Conservation (phyloP, 2,797 vertebrate genomes). For the Vespertilio murinus region DNA sequence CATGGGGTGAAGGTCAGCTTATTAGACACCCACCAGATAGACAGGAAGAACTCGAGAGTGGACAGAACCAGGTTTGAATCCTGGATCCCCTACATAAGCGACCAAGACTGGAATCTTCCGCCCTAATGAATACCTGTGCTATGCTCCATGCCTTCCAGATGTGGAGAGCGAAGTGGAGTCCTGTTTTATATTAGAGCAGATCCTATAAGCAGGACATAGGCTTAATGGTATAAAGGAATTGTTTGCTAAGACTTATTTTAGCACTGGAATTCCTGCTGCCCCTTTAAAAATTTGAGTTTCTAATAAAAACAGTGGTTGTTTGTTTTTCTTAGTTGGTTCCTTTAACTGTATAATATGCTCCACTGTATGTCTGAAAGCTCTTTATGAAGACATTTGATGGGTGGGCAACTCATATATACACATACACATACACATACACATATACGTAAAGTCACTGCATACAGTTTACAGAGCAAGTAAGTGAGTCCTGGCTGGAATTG, state of each 20-base stretch:
- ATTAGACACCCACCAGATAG: not conserved
- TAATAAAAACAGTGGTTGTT: slow-evolving; percentile 6
- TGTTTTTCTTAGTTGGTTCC: not conserved
- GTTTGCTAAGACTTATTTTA: slow-evolving; percentile 53
- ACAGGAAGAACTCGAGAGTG: not conserved
- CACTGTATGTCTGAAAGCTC: not conserved
- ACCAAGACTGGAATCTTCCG: not conserved
- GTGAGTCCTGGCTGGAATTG: not conserved
- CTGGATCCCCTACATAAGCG: not conserved
- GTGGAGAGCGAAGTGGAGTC: not conserved
- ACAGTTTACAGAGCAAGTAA: not conserved
- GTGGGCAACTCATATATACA: not conserved
- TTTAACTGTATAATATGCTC: not conserved
- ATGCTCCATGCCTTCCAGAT: slow-evolving; percentile 24
- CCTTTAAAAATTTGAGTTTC: slow-evolving; percentile 30
- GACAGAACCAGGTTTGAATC: not conserved
- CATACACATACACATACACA: not conserved
- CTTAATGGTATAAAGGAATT: slow-evolving; percentile 17
- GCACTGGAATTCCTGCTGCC: not conserved
- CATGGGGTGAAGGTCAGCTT: not conserved
- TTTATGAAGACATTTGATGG: not conserved
- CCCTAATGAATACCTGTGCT: not conserved
- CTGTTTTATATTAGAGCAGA: slow-evolving; percentile 9
- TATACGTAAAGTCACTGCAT: not conserved
- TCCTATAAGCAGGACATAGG: not conserved